phyloP scores from a whole-genome alignment of 1,140 invertebrate genomes.

The Ceratitis capitata region DNA sequence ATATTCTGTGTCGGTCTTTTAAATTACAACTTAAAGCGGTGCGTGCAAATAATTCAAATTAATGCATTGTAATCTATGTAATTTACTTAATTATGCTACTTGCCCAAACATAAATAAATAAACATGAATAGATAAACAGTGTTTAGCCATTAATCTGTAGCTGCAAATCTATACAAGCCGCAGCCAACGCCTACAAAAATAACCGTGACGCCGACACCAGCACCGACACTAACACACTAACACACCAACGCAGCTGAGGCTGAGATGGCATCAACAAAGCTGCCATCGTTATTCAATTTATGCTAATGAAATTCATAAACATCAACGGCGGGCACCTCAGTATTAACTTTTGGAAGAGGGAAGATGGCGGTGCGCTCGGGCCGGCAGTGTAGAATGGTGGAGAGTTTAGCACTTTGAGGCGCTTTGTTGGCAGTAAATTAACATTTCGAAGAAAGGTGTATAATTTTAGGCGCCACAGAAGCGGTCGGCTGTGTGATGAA shows the following conservation, averaged over 20 bases:
- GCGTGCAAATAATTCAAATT: constrained; percentile 13
- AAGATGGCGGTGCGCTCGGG: background rate
- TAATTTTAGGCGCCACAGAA: background rate
- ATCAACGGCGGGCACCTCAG: background rate
- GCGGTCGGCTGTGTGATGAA: background rate
- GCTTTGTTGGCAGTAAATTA: background rate
- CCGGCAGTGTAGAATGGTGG: too few species aligned
- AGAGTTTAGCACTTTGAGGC: background rate
- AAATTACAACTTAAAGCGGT: background rate
- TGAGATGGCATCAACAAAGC: background rate
- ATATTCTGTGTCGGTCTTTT: background rate
- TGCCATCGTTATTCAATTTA: constrained; percentile 2
- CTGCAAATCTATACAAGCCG: background rate
- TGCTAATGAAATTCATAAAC: constrained; percentile 33
- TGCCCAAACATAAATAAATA: constrained; percentile 29
- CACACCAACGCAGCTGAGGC: too few species aligned
- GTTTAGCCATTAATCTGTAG: constrained; percentile 18
- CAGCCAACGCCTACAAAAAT: background rate
- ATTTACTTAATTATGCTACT: constrained; percentile 33
- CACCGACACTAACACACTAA: background rate
- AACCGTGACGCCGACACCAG: background rate
- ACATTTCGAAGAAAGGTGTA: background rate
- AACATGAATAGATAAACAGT: constrained; percentile 28
- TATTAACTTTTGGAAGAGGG: background rate
- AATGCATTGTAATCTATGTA: constrained; percentile 24